Conservation (phyloP, 2,113 vertebrate genomes). For the Ramphastos sulfuratus region DNA sequence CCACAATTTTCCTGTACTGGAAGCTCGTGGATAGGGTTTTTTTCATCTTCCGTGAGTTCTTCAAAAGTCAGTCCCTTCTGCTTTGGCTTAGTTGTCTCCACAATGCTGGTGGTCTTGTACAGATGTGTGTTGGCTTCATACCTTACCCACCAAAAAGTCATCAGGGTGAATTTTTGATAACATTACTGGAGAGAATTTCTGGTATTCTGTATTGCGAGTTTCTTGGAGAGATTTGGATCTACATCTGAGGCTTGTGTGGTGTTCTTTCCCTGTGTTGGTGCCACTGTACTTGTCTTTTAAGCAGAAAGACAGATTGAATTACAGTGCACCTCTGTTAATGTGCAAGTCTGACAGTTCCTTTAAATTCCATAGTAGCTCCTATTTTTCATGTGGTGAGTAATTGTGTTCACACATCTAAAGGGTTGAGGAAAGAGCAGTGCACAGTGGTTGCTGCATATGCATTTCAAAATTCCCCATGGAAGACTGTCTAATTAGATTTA, state of each 20-base stretch:
- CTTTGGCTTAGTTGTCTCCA: not conserved
- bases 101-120: no score
- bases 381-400: conserved; percentile 35
- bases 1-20: not conserved
- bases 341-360: not conserved
- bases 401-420: not conserved
- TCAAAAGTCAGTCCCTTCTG: not conserved
- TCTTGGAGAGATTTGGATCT: not conserved
- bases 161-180: not conserved
- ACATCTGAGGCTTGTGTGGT: not conserved
- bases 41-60: not conserved
- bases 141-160: not conserved
- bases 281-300: not conserved
- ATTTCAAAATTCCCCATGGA: conserved; percentile 39
- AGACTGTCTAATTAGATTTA: conserved; percentile 44
- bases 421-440: conserved; percentile 21
- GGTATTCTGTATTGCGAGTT: not conserved
- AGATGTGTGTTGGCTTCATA: not conserved
- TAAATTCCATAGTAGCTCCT: conserved; percentile 3
- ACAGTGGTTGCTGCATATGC: conserved; percentile 18
- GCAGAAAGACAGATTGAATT: conserved; percentile 4
- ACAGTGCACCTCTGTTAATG: not conserved
- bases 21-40: not conserved
- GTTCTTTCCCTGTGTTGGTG: not conserved
- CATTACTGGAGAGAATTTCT: not conserved